Conservation (phyloP, 2,797 vertebrate species). For the Sphenodon punctatus region DNA sequence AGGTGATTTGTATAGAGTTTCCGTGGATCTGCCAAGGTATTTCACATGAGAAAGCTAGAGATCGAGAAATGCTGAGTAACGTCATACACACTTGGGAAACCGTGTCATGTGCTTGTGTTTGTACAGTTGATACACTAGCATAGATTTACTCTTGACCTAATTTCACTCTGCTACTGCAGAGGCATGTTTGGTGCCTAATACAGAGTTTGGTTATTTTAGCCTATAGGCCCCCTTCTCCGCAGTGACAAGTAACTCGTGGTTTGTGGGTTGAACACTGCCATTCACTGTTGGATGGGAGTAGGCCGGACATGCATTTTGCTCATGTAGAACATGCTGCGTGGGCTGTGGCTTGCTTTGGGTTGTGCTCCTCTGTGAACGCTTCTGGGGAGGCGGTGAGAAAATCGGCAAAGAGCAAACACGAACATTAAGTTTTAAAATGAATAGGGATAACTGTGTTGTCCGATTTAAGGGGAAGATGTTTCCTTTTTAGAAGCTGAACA, state of each 20-base stretch:
- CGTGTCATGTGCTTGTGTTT: slow-evolving; percentile 83
- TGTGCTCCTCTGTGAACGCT: neutral
- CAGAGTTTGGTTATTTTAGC: slow-evolving; percentile 25
- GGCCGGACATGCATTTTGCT: neutral
- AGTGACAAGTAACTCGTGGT: neutral
- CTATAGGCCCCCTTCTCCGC: neutral
- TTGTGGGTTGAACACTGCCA: neutral
- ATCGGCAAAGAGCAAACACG: neutral
- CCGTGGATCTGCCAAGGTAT: slow-evolving; percentile 60
- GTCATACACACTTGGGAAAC: slow-evolving; percentile 73
- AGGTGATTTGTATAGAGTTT: slow-evolving; percentile 74
- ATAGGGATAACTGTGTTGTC: neutral
- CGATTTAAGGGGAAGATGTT: neutral
- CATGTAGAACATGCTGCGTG: neutral
- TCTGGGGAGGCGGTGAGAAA: neutral
- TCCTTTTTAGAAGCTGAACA: too few species aligned
- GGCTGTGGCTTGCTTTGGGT: neutral
- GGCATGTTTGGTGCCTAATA: slow-evolving; percentile 30
- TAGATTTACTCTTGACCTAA: slow-evolving; percentile 82
- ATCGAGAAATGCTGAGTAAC: slow-evolving; percentile 73
- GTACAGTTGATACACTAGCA: slow-evolving; percentile 77
- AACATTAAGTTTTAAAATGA: neutral
- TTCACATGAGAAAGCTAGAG: slow-evolving; percentile 47
- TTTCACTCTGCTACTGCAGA: slow-evolving; percentile 69
- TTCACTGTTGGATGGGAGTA: neutral